Evolutionary conservation across 2,113 vertebrate species (phyloP).

Genomic region (Xiphorhynchus elegans): DNA sequence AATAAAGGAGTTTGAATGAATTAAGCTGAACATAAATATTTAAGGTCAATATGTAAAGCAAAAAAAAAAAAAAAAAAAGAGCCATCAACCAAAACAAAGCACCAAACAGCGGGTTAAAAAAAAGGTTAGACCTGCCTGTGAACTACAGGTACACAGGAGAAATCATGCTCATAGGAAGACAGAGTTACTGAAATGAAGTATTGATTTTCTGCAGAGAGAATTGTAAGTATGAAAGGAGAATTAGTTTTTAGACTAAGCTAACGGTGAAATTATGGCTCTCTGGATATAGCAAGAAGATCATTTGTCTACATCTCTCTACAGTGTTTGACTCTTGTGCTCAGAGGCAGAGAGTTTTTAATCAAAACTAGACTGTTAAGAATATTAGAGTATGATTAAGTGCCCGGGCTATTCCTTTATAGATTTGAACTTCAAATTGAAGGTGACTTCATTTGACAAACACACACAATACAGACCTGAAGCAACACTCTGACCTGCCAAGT

Average conservation of each 20-base stretch:
- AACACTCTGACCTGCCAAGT: background rate
- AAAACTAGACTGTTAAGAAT: background rate
- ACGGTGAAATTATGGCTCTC: background rate
- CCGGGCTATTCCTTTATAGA: background rate
- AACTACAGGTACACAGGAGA: background rate
- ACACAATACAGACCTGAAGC: background rate
- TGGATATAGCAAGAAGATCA: background rate
- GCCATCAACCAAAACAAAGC: background rate
- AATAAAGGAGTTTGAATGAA: background rate
- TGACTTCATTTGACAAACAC: background rate
- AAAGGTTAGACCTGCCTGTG: background rate
- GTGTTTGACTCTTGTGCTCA: constrained; percentile 9
- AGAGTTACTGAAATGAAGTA: background rate
- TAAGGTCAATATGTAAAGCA: background rate
- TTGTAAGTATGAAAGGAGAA: constrained; percentile 31
- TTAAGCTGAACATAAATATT: background rate
- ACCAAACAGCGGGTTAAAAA: background rate
- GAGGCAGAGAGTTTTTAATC: constrained; percentile 3
- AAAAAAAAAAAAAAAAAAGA: background rate
- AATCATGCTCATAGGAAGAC: background rate
- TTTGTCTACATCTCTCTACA: background rate
- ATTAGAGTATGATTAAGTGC: constrained; percentile 2
- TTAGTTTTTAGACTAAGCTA: constrained; percentile 32
- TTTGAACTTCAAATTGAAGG: constrained; percentile 15
- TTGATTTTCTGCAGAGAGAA: constrained; percentile 45